These are phyloP conservation scores for Lichenostomus cassidix DNA, from an alignment of 2,113 vertebrate genomes.

Conservation along the genomic window DNA sequence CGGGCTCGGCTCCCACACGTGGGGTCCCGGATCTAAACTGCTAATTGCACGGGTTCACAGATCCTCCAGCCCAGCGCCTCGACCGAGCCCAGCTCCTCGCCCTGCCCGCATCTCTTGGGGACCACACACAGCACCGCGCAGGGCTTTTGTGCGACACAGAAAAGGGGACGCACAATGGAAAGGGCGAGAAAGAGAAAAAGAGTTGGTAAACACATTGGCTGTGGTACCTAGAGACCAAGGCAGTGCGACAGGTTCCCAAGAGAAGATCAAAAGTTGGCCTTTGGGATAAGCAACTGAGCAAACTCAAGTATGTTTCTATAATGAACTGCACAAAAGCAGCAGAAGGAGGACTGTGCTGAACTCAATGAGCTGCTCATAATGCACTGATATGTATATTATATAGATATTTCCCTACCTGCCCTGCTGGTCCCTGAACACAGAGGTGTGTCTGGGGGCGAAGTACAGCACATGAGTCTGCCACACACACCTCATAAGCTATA, in stretches of 20 bases:
- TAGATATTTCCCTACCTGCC: slow-evolving; percentile 13
- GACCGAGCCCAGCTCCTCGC: slow-evolving; percentile 43
- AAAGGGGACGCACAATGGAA: slow-evolving; percentile 54
- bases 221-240: slow-evolving; percentile 61
- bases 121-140: slow-evolving; percentile 76
- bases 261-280: slow-evolving; percentile 72
- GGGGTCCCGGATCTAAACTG: slow-evolving; percentile 69
- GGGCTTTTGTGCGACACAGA: slow-evolving; percentile 60
- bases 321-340: slow-evolving; percentile 45
- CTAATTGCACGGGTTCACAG: slow-evolving; percentile 75
- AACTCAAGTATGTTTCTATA: slow-evolving; percentile 55
- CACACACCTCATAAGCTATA: accelerated
- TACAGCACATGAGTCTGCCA: not conserved
- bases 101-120: slow-evolving; percentile 66
- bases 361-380: slow-evolving; percentile 36
- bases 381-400: slow-evolving; percentile 48
- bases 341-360: not conserved
- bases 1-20: slow-evolving; percentile 61
- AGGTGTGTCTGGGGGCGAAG: not conserved
- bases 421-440: not conserved
- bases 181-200: slow-evolving; percentile 65
- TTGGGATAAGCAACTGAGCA: slow-evolving; percentile 51
- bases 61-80: slow-evolving; percentile 51
- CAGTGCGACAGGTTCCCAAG: slow-evolving; percentile 67
- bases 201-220: slow-evolving; percentile 71